Base-by-base conservation (phyloP, 2,113 vertebrate species). In the Macroglossus sobrinus region DNA sequence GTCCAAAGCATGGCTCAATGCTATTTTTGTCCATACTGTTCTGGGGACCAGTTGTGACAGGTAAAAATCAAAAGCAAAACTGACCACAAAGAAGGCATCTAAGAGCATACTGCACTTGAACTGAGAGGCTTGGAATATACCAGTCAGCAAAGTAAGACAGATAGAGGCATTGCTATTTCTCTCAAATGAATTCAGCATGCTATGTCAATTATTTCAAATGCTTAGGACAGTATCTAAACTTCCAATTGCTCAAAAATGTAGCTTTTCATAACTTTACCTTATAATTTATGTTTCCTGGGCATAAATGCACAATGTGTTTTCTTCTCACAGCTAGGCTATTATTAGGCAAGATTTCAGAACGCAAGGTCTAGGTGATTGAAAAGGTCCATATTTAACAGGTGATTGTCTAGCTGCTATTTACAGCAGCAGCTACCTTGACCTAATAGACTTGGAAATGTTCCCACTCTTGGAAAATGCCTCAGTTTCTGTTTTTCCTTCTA, bases 261-360 rank as follows among this genome's bases (percentile, higher is more conserved):
- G 59, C 75, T 95, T 91, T 95, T 84, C 30, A 84, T 64, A 59
- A 92, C 94, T 84, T 96, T 72, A 66, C 75, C 43, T 75, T 94
- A 28, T 72, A 96, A 94, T 94, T 97, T 96, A 43, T 84, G 35
- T 71, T 96, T 84, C 80, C 53, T 94, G 53, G 19, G 35, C 81
- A 68, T 76, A 53, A 97, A 81, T 81, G 53, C 30, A 95, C 69
- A 92, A 28, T 7, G 30, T 89, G 45, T 87, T 96, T 94, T 91
- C 68, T 94, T 91, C 87, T 91, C 90, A 43, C 7, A 61, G 90
- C 4, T 75, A 66, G 57, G 35, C 74, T 94, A 94, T 88, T 82
- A 64, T 87, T 95, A 95, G 79, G 24, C 19, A 82, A 53, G 69
- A 47, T 87, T 92, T 91, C 38, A 63, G 64, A 93, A 95, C n/a